phyloP scores from a whole-genome alignment of 2,113 vertebrate genomes.

The Rafetus swinhoei region DNA sequence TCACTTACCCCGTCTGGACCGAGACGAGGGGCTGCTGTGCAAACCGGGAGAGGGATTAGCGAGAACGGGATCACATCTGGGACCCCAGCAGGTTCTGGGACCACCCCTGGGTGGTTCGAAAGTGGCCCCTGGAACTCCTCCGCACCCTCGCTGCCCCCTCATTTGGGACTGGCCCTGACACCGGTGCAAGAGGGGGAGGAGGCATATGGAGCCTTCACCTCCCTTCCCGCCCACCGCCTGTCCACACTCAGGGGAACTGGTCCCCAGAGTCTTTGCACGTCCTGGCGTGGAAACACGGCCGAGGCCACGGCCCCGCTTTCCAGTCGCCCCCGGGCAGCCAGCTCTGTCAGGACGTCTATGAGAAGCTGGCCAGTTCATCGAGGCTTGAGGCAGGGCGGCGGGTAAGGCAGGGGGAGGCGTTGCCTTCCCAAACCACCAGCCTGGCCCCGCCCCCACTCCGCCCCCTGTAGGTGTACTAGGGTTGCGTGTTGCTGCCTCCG shows the following conservation, averaged over 20 bases:
- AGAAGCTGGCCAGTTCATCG: not conserved
- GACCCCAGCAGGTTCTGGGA: not conserved
- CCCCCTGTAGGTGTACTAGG: too few relatives aligned
- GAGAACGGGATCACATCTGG: not conserved
- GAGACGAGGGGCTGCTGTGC: not conserved
- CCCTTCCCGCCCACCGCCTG: too few relatives aligned
- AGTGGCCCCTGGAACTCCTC: not conserved
- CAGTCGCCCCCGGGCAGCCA: not conserved
- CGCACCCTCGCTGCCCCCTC: not conserved
- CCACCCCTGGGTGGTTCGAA: too few relatives aligned
- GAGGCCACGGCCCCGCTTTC: not conserved
- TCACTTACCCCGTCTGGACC: not conserved
- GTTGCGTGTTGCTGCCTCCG: too few relatives aligned
- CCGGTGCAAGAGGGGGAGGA: not conserved
- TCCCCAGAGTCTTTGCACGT: not conserved
- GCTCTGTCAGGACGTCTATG: not conserved
- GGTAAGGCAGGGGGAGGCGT: too few relatives aligned
- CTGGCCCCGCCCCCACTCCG: too few relatives aligned
- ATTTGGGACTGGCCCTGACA: not conserved
- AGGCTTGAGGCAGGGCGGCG: too few relatives aligned
- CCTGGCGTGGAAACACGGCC: not conserved
- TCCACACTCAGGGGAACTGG: too few relatives aligned
- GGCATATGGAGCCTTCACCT: not conserved
- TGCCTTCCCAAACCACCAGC: too few relatives aligned
- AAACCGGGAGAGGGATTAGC: conserved; percentile 6